A percentile compares a stretch with the other conserved stretches of the same genome.
Conservation (phyloP, 2,888 invertebrate genomes). For the Arctia plantaginis region DNA sequence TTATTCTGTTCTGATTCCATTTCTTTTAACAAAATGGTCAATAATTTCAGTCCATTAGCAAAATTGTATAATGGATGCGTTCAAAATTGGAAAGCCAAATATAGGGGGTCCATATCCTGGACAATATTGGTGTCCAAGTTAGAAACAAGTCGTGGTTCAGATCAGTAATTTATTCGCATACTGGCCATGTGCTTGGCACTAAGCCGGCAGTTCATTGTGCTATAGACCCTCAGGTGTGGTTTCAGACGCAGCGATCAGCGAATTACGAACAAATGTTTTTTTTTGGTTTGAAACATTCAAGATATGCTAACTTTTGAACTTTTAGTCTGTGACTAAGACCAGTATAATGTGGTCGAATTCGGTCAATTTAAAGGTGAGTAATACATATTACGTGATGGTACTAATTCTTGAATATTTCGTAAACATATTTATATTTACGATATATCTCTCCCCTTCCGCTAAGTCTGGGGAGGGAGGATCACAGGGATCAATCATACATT, state of each 20-base stretch:
- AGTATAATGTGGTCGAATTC: too few relatives aligned
- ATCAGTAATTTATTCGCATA: slow-evolving; percentile 46
- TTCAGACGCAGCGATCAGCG: slow-evolving; percentile 16
- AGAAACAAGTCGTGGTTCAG: slow-evolving; percentile 22
- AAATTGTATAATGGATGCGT: neutral
- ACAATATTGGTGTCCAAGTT: slow-evolving; percentile 18
- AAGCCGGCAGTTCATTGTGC: slow-evolving; percentile 49
- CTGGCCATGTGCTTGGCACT: slow-evolving; percentile 55
- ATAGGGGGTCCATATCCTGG: neutral
- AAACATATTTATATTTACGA: too few relatives aligned
- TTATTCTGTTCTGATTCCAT: too few relatives aligned
- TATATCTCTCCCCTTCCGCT: too few relatives aligned
- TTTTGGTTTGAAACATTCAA: neutral
- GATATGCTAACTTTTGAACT: neutral
- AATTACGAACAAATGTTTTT: neutral
- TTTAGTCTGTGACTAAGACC: too few relatives aligned
- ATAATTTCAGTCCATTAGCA: too few relatives aligned
- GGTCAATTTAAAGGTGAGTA: too few relatives aligned
- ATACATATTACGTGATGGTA: too few relatives aligned
- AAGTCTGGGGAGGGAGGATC: too few relatives aligned
- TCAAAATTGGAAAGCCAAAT: neutral
- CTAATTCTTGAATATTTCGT: too few relatives aligned
- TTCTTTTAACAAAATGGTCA: too few relatives aligned
- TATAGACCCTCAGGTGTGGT: slow-evolving; percentile 20
- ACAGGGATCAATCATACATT: too few relatives aligned